Conservation (phyloP, 2,888 invertebrate species). For the Emesis castigata region DNA sequence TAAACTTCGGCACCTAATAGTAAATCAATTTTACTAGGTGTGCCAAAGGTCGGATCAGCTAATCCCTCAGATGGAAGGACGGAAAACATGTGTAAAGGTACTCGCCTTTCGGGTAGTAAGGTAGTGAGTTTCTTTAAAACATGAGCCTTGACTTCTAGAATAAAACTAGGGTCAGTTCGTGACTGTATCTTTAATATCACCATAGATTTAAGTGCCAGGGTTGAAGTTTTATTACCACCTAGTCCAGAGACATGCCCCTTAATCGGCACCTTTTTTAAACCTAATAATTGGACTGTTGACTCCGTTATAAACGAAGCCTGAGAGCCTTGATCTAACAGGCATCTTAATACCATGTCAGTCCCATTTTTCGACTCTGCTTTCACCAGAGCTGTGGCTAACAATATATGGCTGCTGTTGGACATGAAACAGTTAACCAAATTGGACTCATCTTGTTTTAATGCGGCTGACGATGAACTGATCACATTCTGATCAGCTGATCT, state of each 20-base stretch:
- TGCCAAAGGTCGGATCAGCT: constrained; percentile 49
- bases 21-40: constrained; percentile 60
- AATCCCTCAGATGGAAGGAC: constrained; percentile 15
- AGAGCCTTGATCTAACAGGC: constrained; percentile 66
- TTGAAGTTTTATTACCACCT: constrained; percentile 18
- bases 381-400: constrained; percentile 58
- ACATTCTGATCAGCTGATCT: constrained; percentile 17
- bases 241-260: constrained; percentile 36
- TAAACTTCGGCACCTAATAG: constrained; percentile 67
- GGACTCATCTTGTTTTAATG: neutral
- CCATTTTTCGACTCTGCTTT: constrained; percentile 41
- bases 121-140: constrained; percentile 41
- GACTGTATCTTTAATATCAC: constrained; percentile 46
- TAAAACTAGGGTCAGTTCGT: constrained; percentile 30
- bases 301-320: constrained; percentile 67
- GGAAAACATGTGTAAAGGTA: constrained; percentile 15
- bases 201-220: constrained; percentile 28
- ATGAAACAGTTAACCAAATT: neutral
- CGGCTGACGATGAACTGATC: constrained; percentile 11
- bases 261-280: constrained; percentile 37
- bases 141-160: constrained; percentile 43
- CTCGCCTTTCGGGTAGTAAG: constrained; percentile 35
- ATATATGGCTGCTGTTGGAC: constrained; percentile 20
- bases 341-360: constrained; percentile 28
- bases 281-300: constrained; percentile 41